Evolutionary conservation across 1,140 invertebrate species (phyloP).

Genomic region (Penaeus vannamei): DNA sequence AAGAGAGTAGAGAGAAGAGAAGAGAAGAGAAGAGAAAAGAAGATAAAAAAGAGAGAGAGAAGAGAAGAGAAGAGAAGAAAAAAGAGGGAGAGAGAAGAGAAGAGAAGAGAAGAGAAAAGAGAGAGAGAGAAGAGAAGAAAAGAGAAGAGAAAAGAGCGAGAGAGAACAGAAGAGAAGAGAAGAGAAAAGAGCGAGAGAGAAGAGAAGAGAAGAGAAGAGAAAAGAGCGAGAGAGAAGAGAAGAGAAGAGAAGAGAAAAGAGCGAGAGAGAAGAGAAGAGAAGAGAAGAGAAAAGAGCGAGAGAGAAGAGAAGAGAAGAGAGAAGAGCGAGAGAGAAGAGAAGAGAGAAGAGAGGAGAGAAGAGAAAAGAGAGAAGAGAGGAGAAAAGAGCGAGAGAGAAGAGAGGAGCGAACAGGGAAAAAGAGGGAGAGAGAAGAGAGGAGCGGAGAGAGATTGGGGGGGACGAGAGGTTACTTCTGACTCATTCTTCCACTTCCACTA

Average conservation of each 20-base stretch:
- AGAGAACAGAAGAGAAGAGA: background rate
- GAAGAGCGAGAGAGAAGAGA: background rate
- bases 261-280: too few species aligned
- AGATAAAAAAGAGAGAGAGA: background rate
- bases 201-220: background rate
- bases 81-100: too few species aligned
- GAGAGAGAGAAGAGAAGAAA: background rate
- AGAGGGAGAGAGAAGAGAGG: background rate
- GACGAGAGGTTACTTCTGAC: background rate
- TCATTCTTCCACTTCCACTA: too few species aligned
- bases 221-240: background rate
- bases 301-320: too few species aligned
- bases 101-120: too few species aligned
- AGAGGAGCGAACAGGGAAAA: background rate
- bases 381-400: background rate
- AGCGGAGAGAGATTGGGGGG: slow-evolving; percentile 12
- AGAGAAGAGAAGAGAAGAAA: background rate
- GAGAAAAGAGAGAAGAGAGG: background rate
- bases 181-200: background rate
- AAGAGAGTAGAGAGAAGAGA: too few species aligned
- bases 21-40: background rate
- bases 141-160: background rate
- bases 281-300: background rate
- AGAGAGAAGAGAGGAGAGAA: too few species aligned
- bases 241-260: background rate